These are phyloP conservation scores for Alcis repandata DNA, from an alignment of 2,888 invertebrate genomes.

Conservation along the genomic window DNA sequence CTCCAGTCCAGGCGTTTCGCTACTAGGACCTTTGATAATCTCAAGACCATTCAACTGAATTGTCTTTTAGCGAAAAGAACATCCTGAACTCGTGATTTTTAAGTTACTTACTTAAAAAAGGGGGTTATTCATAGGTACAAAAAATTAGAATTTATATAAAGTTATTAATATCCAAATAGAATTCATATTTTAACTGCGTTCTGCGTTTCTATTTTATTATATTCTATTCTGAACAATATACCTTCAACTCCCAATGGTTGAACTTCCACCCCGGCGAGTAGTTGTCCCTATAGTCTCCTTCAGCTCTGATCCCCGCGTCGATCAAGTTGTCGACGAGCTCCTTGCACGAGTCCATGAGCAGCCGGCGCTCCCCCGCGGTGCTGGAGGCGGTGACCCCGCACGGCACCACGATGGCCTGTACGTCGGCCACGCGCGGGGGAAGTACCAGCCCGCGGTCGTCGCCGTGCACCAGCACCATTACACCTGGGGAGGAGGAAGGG, in stretches of 20 bases:
- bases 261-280: slow-evolving; percentile 99
- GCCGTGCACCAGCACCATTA: slow-evolving; percentile 97
- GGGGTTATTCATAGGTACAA: too few relatives aligned
- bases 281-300: slow-evolving; percentile 96
- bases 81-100: too few relatives aligned
- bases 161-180: too few relatives aligned
- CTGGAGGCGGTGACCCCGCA: slow-evolving; percentile 97
- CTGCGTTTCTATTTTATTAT: too few relatives aligned
- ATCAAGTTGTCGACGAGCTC: slow-evolving; percentile 89
- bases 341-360: slow-evolving; percentile 90
- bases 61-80: too few relatives aligned
- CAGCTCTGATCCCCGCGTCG: slow-evolving; percentile 89
- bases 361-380: slow-evolving; percentile 89
- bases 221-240: slow-evolving; percentile 53
- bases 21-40: too few relatives aligned
- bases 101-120: too few relatives aligned
- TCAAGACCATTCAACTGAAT: too few relatives aligned
- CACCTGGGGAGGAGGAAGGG: slow-evolving; percentile 80
- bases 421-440: slow-evolving; percentile 95
- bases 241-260: slow-evolving; percentile 98
- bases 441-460: slow-evolving; percentile 98
- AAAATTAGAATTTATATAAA: too few relatives aligned
- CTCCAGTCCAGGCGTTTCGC: too few relatives aligned
- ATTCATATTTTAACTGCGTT: too few relatives aligned
- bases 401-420: slow-evolving; percentile 96